phyloP scores from a whole-genome alignment of 2,888 invertebrate species.

The Acleris literana region DNA sequence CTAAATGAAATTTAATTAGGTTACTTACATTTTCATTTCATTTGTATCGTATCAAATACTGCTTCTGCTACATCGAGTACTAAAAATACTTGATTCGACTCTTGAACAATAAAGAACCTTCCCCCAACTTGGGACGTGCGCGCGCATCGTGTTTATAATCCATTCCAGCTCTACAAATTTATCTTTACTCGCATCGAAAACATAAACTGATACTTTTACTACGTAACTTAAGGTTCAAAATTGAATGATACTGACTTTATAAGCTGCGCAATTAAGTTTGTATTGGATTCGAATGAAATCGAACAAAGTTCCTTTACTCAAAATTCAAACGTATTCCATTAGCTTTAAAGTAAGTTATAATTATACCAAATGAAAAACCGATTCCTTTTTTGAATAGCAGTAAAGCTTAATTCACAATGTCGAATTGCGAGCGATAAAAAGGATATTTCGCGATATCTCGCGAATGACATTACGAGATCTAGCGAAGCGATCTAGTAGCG shows the following conservation, averaged over 20 bases:
- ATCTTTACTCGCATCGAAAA: background rate
- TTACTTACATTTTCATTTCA: background rate
- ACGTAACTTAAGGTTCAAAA: background rate
- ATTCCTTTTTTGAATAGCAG: too few species aligned
- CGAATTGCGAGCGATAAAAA: too few species aligned
- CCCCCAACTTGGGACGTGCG: constrained; percentile 63
- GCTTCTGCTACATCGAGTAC: background rate
- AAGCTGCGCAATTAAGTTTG: background rate
- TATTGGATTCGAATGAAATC: too few species aligned
- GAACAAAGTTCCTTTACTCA: too few species aligned
- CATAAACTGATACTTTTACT: background rate
- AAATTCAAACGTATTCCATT: too few species aligned
- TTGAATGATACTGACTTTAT: background rate
- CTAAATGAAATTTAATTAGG: too few species aligned
- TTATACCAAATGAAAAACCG: too few species aligned
- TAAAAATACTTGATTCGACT: constrained; percentile 37
- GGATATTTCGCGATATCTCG: too few species aligned
- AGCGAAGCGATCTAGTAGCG: too few species aligned
- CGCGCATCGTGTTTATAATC: constrained; percentile 77
- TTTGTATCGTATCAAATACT: background rate
- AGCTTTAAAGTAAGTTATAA: too few species aligned
- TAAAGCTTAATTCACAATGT: too few species aligned
- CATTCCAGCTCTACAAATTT: constrained; percentile 54
- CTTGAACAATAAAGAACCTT: constrained; percentile 53
- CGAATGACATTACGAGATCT: too few species aligned